Base-by-base conservation (phyloP, 2,113 vertebrate genomes). In the Scatophagus argus region DNA sequence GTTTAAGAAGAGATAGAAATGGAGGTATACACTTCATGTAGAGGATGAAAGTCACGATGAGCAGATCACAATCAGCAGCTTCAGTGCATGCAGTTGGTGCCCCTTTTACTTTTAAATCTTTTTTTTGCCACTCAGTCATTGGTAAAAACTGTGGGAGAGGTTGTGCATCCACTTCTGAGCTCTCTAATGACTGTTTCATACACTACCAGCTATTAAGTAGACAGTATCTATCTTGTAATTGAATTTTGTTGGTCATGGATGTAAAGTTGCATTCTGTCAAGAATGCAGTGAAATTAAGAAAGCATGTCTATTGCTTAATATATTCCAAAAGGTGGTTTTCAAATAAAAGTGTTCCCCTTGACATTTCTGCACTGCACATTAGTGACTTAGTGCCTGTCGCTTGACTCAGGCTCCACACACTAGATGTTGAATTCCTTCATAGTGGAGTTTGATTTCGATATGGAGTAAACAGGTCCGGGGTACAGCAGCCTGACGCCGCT, bases 391-490 rank as follows among this genome's bases (percentile, higher is more conserved):
- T 58, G 68, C 49, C 65, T 75, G 49, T 38, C 55, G 79, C 80
- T 85, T 77, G 83, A 81, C 73, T 86, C 78, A 70, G 23, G 46
- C 55, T 76, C 47, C 56, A 13, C 78, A 13, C 78, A 66, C 77
- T 76, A 84, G 55, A 81, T 58, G 34, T 64, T 63, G 60, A 85
- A 81, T 84, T 79, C 79, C 67, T 86, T 91, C 75, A 72, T 54
- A 70, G 80, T 55, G 66, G 63, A 74, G 76, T 83, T 86, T 84
- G 82, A 92, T 87, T n/a, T 80, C 87, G 70, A 79, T 87, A 84
- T 90, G 41, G 76, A 79, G 86, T 92, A 91, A 93, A 94, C 89
- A 91, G 84, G 85, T 86, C 78, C 46, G 17, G 84, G 77, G 65
- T 77, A 64, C 77, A 75, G 81, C 60, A 64, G 85, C 82, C 84